Conservation (phyloP, 2,113 vertebrate genomes). For the Stercorarius parasiticus region DNA sequence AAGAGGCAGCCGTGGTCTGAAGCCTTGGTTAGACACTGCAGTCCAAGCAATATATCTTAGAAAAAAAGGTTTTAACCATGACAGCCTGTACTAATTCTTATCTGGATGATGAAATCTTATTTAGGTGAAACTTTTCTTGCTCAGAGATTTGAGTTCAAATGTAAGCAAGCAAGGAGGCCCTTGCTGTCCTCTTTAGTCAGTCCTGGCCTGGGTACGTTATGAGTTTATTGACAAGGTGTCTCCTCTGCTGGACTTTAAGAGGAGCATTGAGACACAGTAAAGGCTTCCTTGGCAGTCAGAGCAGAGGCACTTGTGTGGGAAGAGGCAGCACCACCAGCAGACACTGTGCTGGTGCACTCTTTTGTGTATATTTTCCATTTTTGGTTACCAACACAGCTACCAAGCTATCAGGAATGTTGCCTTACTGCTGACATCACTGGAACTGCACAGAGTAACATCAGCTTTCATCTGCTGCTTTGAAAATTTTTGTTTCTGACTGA, state of each 20-base stretch:
- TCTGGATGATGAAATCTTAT: not conserved
- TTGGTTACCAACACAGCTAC: not conserved
- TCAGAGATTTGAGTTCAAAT: not conserved
- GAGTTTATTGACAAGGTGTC: not conserved
- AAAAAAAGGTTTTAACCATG: not conserved
- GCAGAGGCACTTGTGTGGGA: not conserved
- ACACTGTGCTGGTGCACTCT: not conserved
- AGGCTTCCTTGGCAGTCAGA: not conserved
- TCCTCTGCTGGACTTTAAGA: not conserved
- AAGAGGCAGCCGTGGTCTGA: not conserved
- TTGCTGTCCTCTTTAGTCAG: not conserved
- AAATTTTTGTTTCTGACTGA: not conserved
- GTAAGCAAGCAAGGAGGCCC: not conserved
- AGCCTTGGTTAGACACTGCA: not conserved
- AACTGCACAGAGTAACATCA: not conserved
- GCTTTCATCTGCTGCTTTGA: not conserved
- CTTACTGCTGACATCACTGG: fast-evolving
- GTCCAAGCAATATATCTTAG: not conserved
- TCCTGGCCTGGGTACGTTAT: not conserved
- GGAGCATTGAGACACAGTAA: fast-evolving
- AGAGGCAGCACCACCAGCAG: not conserved
- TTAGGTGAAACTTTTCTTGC: not conserved
- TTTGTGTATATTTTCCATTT: not conserved
- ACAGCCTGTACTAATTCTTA: not conserved
- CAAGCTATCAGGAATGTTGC: not conserved